Evolutionary conservation across 2,888 invertebrate species (phyloP).

Genomic region (Tipula vernalis): DNA sequence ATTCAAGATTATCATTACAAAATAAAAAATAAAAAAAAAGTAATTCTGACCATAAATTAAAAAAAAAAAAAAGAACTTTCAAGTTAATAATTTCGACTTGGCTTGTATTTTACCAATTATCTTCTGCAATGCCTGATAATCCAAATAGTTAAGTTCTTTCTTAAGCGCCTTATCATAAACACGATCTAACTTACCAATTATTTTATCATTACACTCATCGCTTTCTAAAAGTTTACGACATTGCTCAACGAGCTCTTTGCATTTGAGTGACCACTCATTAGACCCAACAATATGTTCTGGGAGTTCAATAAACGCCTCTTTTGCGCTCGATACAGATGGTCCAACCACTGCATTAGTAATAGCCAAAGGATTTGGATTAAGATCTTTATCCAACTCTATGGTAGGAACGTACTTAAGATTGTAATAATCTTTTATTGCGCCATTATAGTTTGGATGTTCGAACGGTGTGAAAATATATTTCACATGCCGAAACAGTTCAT

Average conservation of each 20-base stretch:
- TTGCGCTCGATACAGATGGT: neutral
- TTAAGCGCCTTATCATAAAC: neutral
- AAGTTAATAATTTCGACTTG: neutral
- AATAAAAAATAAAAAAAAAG: neutral
- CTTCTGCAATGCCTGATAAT: neutral
- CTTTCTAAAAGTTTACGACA: neutral
- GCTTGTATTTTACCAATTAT: neutral
- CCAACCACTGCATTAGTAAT: neutral
- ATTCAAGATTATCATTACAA: neutral
- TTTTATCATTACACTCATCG: neutral
- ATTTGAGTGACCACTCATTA: neutral
- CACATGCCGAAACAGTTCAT: conserved; percentile 40
- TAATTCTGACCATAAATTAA: neutral
- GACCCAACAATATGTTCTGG: neutral
- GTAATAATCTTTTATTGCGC: conserved; percentile 25
- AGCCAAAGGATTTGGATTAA: neutral
- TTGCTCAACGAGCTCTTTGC: neutral
- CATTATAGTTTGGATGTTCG: conserved; percentile 28
- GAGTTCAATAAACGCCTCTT: neutral
- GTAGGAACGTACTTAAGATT: conserved; percentile 18
- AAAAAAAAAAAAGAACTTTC: neutral
- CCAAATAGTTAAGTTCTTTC: neutral
- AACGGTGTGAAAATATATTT: conserved; percentile 39
- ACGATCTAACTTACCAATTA: neutral
- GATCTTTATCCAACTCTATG: neutral